These are phyloP conservation scores for Neuroscelio doddi DNA, from an alignment of 2,888 invertebrate species.

Conservation along the genomic window DNA sequence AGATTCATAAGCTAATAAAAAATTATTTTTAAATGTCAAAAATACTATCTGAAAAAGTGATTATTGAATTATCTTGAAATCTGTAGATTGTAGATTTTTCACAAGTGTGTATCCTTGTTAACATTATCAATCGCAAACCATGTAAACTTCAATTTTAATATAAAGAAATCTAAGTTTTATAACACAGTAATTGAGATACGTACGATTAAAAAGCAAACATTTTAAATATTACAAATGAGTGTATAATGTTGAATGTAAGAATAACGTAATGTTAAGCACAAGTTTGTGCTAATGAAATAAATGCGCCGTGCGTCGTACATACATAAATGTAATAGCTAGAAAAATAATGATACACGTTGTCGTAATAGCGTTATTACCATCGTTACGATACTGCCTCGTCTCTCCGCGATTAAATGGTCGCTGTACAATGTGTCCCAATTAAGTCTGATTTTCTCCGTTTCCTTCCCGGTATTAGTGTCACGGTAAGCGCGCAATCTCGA, in stretches of 20 bases:
- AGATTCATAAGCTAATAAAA: too few species aligned
- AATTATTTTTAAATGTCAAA: too few species aligned
- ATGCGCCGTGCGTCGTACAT: constrained; percentile 15
- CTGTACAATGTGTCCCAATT: constrained; percentile 66
- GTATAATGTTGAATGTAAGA: neutral
- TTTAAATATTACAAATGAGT: neutral
- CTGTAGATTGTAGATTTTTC: too few species aligned
- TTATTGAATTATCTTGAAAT: too few species aligned
- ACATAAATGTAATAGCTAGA: constrained; percentile 23
- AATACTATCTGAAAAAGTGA: too few species aligned
- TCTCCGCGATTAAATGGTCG: constrained; percentile 55
- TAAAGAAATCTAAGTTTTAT: neutral
- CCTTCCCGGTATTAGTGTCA: constrained; percentile 70
- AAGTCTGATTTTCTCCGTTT: constrained; percentile 68
- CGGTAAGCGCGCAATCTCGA: constrained; percentile 70
- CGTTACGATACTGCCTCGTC: constrained; percentile 29
- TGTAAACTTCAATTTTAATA: too few species aligned
- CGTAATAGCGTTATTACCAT: constrained; percentile 39
- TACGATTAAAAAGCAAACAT: neutral
- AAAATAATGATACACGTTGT: constrained; percentile 36
- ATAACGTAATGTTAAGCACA: neutral
- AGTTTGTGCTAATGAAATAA: constrained; percentile 29
- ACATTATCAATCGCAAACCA: too few species aligned
- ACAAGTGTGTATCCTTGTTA: too few species aligned
- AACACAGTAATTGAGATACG: neutral